Conservation (phyloP, 2,888 invertebrate genomes). For the Pemphredon lugubris region DNA sequence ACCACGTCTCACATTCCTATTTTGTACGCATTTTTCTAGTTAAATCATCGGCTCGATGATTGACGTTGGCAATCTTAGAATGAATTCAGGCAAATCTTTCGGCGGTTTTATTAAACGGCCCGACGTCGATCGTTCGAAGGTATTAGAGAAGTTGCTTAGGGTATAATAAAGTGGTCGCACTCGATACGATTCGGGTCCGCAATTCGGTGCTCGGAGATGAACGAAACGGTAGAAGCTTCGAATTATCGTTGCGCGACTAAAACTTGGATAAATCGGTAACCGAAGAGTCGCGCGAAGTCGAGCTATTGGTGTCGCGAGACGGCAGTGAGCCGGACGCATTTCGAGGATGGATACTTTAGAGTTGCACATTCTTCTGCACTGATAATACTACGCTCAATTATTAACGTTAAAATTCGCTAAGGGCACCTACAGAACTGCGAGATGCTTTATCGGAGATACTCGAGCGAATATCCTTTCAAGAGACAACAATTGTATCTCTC, state of each 20-base stretch:
- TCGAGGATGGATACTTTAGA: too few species aligned
- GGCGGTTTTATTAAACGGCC: slow-evolving; percentile 3
- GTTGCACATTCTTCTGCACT: slow-evolving; percentile 28
- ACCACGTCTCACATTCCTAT: slow-evolving; percentile 68
- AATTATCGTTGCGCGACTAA: too few species aligned
- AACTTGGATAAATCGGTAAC: too few species aligned
- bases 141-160: too few species aligned
- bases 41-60: slow-evolving; percentile 43
- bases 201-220: background rate
- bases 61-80: slow-evolving; percentile 20
- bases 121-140: background rate
- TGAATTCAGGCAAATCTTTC: slow-evolving; percentile 10
- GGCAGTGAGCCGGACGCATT: too few species aligned
- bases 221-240: background rate
- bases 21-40: slow-evolving; percentile 70
- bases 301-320: too few species aligned
- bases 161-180: too few species aligned
- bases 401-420: slow-evolving; percentile 12
- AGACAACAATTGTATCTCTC: background rate
- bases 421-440: background rate
- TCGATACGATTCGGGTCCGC: slow-evolving; percentile 27
- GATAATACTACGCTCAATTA: slow-evolving; percentile 37
- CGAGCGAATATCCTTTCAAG: background rate
- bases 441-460: slow-evolving; percentile 17
- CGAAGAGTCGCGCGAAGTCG: too few species aligned